These are phyloP conservation scores for Drosophila aldrichi DNA, from an alignment of 2,888 invertebrate species.

Conservation along the genomic window DNA sequence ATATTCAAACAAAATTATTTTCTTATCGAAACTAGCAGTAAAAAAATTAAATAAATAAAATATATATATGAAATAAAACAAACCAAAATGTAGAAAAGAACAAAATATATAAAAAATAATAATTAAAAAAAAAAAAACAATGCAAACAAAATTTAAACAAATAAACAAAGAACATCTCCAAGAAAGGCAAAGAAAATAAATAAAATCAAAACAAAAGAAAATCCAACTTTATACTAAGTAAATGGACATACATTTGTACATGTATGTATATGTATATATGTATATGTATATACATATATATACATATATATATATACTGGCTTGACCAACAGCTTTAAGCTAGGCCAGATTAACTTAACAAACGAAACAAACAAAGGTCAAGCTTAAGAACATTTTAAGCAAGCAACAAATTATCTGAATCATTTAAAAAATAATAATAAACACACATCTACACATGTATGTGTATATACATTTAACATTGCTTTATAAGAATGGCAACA, in stretches of 20 bases:
- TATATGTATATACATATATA: neutral
- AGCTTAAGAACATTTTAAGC: neutral
- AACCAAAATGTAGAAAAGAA: conserved; percentile 16
- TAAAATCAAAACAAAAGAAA: conserved; percentile 2
- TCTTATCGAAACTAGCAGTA: conserved; percentile 80
- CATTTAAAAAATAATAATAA: conserved; percentile 5
- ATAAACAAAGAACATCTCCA: conserved; percentile 34
- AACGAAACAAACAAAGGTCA: conserved; percentile 17
- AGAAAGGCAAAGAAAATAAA: conserved; percentile 10
- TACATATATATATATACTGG: conserved; percentile 8
- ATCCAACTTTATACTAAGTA: conserved; percentile 16
- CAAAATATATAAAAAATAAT: no score
- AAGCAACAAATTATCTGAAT: conserved; percentile 7
- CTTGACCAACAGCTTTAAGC: conserved; percentile 34
- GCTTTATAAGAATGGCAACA: conserved; percentile 13
- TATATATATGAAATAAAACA: neutral
- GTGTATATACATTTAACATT: neutral
- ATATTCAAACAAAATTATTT: conserved; percentile 62
- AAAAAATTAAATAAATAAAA: conserved; percentile 56
- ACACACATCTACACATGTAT: conserved; percentile 6
- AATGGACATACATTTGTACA: conserved; percentile 10
- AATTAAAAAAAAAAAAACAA: neutral
- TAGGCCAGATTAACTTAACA: conserved; percentile 26
- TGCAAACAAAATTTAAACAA: conserved; percentile 3
- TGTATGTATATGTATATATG: neutral